These are phyloP conservation scores for Meandrusa payeni DNA, from an alignment of 2,888 invertebrate species.

Conservation along the genomic window DNA sequence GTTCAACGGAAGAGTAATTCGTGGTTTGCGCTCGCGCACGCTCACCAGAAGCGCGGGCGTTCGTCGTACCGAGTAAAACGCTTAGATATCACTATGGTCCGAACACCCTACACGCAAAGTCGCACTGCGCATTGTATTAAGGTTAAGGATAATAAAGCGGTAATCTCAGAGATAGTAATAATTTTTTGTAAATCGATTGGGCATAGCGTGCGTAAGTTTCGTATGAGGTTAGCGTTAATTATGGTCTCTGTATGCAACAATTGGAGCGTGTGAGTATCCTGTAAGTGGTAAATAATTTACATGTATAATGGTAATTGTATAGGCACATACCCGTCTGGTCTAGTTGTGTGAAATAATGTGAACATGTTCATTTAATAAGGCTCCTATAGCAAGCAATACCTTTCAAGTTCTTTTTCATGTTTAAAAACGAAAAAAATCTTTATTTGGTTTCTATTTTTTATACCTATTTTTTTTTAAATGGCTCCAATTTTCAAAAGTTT, in stretches of 20 bases:
- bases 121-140: slow-evolving; percentile 48
- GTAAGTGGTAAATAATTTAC: slow-evolving; percentile 22
- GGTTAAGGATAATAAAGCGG: slow-evolving; percentile 70
- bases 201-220: slow-evolving; percentile 41
- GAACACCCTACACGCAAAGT: slow-evolving; percentile 56
- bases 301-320: slow-evolving; percentile 12
- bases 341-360: not conserved
- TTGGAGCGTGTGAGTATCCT: slow-evolving; percentile 53
- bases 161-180: slow-evolving; percentile 42
- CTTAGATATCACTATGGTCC: slow-evolving; percentile 51
- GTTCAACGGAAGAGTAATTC: slow-evolving; percentile 62
- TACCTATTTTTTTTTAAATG: too few relatives aligned
- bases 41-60: slow-evolving; percentile 60
- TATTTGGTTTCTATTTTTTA: too few relatives aligned
- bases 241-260: slow-evolving; percentile 39
- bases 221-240: slow-evolving; percentile 44
- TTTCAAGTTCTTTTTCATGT: too few relatives aligned
- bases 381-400: not conserved
- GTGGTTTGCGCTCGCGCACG: slow-evolving; percentile 63
- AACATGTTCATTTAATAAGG: not conserved
- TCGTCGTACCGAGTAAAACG: slow-evolving; percentile 47
- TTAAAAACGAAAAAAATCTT: too few relatives aligned
- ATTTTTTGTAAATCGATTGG: slow-evolving; percentile 51
- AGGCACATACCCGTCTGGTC: not conserved
- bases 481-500: too few relatives aligned